Evolutionary conservation across 2,113 vertebrate genomes (phyloP).

Genomic region (Vulpes vulpes): DNA sequence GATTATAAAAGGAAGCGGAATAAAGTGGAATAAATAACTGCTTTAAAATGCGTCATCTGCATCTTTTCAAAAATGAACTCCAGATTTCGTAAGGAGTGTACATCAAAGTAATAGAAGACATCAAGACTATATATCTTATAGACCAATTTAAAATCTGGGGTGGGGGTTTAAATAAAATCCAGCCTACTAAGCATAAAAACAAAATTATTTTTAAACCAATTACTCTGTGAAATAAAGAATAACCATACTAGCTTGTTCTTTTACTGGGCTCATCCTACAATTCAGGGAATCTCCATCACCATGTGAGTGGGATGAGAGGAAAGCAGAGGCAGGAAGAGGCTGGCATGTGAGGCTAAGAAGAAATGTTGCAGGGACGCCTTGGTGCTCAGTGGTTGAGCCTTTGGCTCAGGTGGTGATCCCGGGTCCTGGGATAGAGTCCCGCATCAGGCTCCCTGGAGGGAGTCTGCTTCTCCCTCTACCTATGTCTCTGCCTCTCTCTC

Average conservation of each 20-base stretch:
- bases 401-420: too few species aligned
- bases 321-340: rapidly evolving
- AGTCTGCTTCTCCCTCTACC: too few species aligned
- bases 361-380: background rate
- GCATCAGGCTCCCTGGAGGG: too few species aligned
- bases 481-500: too few species aligned
- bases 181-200: slow-evolving; percentile 55
- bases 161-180: slow-evolving; percentile 68
- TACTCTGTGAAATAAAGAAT: slow-evolving; percentile 62
- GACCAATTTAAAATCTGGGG: slow-evolving; percentile 50
- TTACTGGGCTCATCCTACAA: slow-evolving; percentile 43
- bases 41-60: slow-evolving; percentile 70
- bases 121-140: slow-evolving; percentile 62
- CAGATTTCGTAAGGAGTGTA: slow-evolving; percentile 59
- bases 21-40: slow-evolving; percentile 56
- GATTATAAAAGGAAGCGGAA: slow-evolving; percentile 68
- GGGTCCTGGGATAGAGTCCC: too few species aligned
- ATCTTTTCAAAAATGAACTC: slow-evolving; percentile 66
- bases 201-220: slow-evolving; percentile 63
- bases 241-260: slow-evolving; percentile 26
- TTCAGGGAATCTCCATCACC: background rate
- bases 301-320: background rate
- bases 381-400: too few species aligned
- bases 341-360: background rate
- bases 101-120: slow-evolving; percentile 58